Percentiles rank a stretch among this genome's conserved stretches.
phyloP scores from a whole-genome alignment of 1,140 invertebrate genomes.

The Hermetia illucens region DNA sequence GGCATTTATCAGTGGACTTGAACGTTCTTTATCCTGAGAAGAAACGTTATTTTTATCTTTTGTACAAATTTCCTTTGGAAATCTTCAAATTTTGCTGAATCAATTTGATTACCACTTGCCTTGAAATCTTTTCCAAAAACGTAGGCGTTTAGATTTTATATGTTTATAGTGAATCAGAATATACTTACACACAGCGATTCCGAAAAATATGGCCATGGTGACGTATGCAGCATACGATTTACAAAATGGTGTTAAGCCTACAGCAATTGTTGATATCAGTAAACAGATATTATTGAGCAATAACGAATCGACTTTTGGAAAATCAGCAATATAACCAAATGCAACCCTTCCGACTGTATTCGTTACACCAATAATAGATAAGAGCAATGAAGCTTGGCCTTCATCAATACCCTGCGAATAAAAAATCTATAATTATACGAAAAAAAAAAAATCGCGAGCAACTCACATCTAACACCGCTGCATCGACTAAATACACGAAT shows the following conservation, averaged over 20 bases:
- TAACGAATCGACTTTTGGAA: conserved; percentile 77
- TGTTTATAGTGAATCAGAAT: no score
- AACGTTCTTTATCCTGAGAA: no score
- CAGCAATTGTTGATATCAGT: conserved; percentile 73
- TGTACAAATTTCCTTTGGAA: no score
- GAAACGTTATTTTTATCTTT: no score
- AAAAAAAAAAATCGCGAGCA: conserved; percentile 18
- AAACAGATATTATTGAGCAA: conserved; percentile 91
- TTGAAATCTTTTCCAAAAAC: no score
- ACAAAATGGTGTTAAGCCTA: conserved; percentile 74
- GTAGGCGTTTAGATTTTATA: no score
- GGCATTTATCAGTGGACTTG: no score
- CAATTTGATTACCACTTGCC: no score
- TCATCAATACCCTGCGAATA: conserved; percentile 54
- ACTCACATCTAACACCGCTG: conserved; percentile 54
- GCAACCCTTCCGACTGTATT: conserved; percentile 81
- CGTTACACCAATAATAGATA: conserved; percentile 92
- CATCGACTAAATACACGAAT: conserved; percentile 84
- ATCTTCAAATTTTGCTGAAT: no score
- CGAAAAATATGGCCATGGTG: conserved; percentile 79
- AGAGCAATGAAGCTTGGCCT: conserved; percentile 65
- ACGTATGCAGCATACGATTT: conserved; percentile 61
- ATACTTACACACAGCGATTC: conserved; percentile 86
- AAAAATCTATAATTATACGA: conserved; percentile 4
- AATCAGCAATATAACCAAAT: conserved; percentile 75